These are phyloP conservation scores for Fistularia commersonii DNA, from an alignment of 2,797 vertebrate genomes.

Conservation along the genomic window DNA sequence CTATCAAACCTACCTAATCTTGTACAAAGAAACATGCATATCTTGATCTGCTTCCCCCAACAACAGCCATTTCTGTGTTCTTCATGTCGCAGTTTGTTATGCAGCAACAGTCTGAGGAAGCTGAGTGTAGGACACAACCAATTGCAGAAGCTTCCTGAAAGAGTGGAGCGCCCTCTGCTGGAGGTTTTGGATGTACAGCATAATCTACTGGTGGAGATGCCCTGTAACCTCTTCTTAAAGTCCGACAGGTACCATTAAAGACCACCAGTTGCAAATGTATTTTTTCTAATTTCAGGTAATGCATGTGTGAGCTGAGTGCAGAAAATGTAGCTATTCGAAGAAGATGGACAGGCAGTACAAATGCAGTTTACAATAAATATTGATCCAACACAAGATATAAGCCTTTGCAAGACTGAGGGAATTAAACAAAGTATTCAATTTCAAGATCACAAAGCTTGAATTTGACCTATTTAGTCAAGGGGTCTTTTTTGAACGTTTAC, in stretches of 20 bases:
- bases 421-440: no score
- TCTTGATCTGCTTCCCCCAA: background rate
- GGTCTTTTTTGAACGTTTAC: background rate
- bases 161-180: conserved; percentile 85
- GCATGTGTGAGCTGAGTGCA: background rate
- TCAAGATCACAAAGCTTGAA: no score
- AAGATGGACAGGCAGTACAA: no score
- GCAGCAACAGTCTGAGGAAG: conserved; percentile 89
- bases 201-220: conserved; percentile 92
- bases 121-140: conserved; percentile 88
- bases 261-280: conserved; percentile 2
- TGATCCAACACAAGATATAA: no score
- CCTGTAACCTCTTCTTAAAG: conserved; percentile 90
- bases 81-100: conserved; percentile 81
- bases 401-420: no score
- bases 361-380: no score
- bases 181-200: conserved; percentile 94
- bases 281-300: background rate
- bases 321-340: no score
- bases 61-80: conserved; percentile 20
- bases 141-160: conserved; percentile 86
- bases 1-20: no score
- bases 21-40: no score
- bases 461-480: no score
- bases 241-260: conserved; percentile 82